Conservation (phyloP, 37 sponge, comb jelly and placozoan species). For the Hormiphora californensis region DNA sequence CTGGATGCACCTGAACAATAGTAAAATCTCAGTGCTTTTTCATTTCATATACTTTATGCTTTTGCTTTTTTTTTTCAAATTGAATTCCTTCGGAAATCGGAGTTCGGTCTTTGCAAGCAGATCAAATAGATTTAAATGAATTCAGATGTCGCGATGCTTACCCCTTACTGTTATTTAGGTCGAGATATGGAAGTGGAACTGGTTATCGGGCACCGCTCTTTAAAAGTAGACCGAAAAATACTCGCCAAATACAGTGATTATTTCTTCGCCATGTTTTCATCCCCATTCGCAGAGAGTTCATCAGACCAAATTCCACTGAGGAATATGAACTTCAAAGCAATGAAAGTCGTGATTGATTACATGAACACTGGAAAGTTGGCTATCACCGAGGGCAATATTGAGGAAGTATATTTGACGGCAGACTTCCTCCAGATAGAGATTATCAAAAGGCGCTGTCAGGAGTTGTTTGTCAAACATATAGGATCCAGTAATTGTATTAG, state of each 20-base stretch:
- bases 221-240: neutral
- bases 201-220: neutral
- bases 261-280: neutral
- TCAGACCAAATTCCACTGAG: neutral
- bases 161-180: no score
- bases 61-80: no score
- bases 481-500: neutral
- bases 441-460: neutral
- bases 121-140: no score
- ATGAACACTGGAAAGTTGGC: neutral
- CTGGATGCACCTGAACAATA: no score
- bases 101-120: no score
- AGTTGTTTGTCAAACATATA: neutral
- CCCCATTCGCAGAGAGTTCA: neutral
- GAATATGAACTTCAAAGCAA: neutral
- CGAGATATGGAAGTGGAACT: no score
- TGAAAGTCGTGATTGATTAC: neutral
- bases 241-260: neutral
- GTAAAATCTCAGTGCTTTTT: no score
- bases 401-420: constrained; percentile 5
- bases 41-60: no score
- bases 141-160: no score
- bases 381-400: neutral
- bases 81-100: no score
- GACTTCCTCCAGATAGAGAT: neutral